Percentiles rank a stretch among this genome's conserved stretches.
phyloP scores from a whole-genome alignment of 2,113 vertebrate species.

The Xiphophorus couchianus region DNA sequence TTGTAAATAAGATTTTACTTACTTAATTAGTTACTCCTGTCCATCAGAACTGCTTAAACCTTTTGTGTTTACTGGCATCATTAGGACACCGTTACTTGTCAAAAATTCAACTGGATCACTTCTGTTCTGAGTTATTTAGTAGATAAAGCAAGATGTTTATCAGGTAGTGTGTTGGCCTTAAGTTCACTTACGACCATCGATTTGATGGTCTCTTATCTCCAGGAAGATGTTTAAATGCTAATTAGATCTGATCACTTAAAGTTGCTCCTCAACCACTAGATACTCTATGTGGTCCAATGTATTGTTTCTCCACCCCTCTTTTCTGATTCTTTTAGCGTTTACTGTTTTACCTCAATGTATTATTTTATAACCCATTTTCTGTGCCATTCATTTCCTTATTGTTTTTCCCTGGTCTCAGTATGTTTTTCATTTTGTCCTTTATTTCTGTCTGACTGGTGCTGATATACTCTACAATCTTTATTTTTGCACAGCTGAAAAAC shows the following conservation, averaged over 20 bases:
- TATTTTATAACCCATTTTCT: slow-evolving; percentile 8
- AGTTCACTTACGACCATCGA: slow-evolving; percentile 70
- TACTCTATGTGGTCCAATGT: slow-evolving; percentile 70
- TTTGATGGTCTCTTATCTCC: slow-evolving; percentile 70
- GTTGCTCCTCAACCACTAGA: slow-evolving; percentile 63
- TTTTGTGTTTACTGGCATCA: neutral
- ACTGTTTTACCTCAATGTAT: slow-evolving; percentile 1
- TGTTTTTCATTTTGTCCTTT: slow-evolving; percentile 23
- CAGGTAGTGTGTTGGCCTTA: slow-evolving; percentile 66
- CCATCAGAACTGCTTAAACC: neutral
- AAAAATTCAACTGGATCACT: slow-evolving; percentile 41
- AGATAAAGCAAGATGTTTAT: slow-evolving; percentile 54
- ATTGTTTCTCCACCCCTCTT: slow-evolving; percentile 34
- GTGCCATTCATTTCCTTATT: neutral
- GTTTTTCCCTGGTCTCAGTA: slow-evolving; percentile 15
- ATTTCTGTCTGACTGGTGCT: slow-evolving; percentile 27
- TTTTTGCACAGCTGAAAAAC: slow-evolving; percentile 10
- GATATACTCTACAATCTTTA: slow-evolving; percentile 31
- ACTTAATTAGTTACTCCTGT: neutral
- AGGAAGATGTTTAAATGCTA: slow-evolving; percentile 69
- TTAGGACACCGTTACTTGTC: slow-evolving; percentile 27
- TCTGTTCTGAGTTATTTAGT: slow-evolving; percentile 44
- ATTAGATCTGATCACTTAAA: slow-evolving; percentile 79
- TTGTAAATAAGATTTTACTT: no score
- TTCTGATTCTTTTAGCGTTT: slow-evolving; percentile 30